Conservation (phyloP, 2,113 vertebrate species). For the Poeciliopsis prolifica region DNA sequence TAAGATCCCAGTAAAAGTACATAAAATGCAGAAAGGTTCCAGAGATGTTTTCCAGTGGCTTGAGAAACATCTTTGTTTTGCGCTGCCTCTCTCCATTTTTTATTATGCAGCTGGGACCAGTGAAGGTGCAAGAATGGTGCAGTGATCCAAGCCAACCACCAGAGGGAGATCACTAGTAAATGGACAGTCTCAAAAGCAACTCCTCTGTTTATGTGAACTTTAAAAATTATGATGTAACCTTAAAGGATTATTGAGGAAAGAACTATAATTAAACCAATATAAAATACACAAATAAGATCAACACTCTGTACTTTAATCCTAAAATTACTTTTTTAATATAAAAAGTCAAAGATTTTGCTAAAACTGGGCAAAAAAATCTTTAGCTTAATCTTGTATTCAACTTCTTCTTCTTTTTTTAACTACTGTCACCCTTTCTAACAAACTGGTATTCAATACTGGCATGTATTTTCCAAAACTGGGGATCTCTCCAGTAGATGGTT, state of each 20-base stretch:
- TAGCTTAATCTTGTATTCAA: neutral
- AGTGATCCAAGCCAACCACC: conserved; percentile 19
- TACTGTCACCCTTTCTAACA: neutral
- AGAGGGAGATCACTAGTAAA: conserved; percentile 28
- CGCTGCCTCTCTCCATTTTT: neutral
- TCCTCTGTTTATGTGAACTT: conserved; percentile 6
- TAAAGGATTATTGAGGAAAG: conserved; percentile 1
- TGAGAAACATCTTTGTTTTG: too few species aligned
- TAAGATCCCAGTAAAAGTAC: too few species aligned
- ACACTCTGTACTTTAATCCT: neutral
- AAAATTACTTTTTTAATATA: neutral
- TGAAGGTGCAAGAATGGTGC: neutral
- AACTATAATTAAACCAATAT: neutral
- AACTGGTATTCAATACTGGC: conserved; percentile 27
- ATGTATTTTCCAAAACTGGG: conserved; percentile 42
- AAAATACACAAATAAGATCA: neutral
- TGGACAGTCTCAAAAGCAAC: neutral
- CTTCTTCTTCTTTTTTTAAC: neutral
- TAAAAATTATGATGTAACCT: conserved; percentile 1
- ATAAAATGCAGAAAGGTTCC: too few species aligned
- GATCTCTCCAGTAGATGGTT: conserved; percentile 50
- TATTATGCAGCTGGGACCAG: neutral
- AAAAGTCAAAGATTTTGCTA: neutral
- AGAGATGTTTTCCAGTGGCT: too few species aligned
- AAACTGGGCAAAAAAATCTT: neutral